phyloP scores from a whole-genome alignment of 1,140 invertebrate species.

The Ips typographus region DNA sequence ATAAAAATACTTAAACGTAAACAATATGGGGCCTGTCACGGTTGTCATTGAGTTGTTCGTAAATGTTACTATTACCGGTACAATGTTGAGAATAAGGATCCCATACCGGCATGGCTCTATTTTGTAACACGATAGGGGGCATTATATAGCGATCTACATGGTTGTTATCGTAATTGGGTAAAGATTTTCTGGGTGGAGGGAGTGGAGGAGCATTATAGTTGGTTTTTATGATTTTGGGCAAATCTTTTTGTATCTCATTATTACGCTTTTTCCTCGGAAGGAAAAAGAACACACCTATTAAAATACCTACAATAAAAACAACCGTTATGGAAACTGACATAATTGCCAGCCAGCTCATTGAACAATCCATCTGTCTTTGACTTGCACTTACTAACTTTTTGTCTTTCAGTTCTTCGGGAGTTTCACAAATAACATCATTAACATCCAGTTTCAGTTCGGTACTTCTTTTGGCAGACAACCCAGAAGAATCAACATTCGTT shows the following conservation, averaged over 20 bases:
- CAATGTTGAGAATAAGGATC: constrained; percentile 57
- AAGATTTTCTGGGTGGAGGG: constrained; percentile 30
- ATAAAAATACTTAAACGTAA: constrained; percentile 56
- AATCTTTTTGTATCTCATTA: constrained; percentile 31
- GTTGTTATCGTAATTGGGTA: constrained; percentile 39
- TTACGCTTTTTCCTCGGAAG: constrained; percentile 56
- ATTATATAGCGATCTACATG: constrained; percentile 61
- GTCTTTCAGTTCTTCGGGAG: constrained; percentile 56
- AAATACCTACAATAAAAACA: constrained; percentile 58
- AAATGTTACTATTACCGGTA: constrained; percentile 58
- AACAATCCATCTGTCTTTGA: constrained; percentile 63
- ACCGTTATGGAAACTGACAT: constrained; percentile 58
- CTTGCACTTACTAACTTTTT: constrained; percentile 57
- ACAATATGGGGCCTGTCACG: constrained; percentile 64
- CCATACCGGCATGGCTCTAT: constrained; percentile 61
- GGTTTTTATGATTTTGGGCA: constrained; percentile 28
- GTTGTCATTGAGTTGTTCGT: constrained; percentile 60
- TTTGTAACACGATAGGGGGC: constrained; percentile 56
- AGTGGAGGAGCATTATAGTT: constrained; percentile 34
- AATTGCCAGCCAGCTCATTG: constrained; percentile 60
- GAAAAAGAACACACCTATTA: constrained; percentile 59
- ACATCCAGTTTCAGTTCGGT: constrained; percentile 48
- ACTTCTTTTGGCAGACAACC: not conserved
- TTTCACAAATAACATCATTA: constrained; percentile 58
- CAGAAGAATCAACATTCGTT: too few species aligned